Evolutionary conservation across 1,140 invertebrate genomes (phyloP).

Genomic region (Neodiprion virginianus): DNA sequence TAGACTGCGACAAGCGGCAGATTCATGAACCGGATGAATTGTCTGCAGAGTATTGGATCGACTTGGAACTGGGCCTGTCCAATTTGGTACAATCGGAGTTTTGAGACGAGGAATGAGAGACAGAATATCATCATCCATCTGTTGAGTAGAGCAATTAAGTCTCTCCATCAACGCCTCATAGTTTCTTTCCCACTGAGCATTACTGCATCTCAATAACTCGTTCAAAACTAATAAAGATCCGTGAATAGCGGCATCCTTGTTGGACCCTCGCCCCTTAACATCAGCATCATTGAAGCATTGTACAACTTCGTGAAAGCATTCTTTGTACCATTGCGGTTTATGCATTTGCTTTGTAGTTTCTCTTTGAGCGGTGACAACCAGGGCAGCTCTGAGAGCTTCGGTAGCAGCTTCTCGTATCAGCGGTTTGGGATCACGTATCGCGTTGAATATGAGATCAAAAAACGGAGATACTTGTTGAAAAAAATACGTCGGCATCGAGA

Average conservation of each 20-base stretch:
- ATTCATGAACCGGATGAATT: conserved; percentile 75
- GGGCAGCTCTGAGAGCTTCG: conserved; percentile 88
- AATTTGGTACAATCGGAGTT: conserved; percentile 66
- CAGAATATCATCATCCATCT: conserved; percentile 66
- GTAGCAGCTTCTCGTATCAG: conserved; percentile 91
- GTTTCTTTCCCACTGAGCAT: conserved; percentile 85
- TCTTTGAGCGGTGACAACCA: conserved; percentile 93
- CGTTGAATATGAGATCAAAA: conserved; percentile 95
- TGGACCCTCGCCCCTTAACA: conserved; percentile 77
- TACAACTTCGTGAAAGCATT: conserved; percentile 90
- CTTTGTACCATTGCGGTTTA: conserved; percentile 89
- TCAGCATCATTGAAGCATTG: conserved; percentile 78
- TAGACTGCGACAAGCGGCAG: conserved; percentile 83
- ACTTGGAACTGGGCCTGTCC: conserved; percentile 49
- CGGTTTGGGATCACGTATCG: conserved; percentile 91
- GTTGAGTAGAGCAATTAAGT: conserved; percentile 56
- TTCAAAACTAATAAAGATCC: conserved; percentile 93
- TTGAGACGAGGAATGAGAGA: conserved; percentile 66
- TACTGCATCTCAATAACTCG: conserved; percentile 92
- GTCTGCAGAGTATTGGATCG: conserved; percentile 42
- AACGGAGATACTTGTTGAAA: conserved; percentile 97
- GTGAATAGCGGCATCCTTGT: conserved; percentile 90
- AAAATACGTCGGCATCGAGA: conserved; percentile 97
- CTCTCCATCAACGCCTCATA: conserved; percentile 75
- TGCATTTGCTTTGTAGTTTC: conserved; percentile 91